Base-by-base conservation (phyloP, 2,797 vertebrate genomes). In the Malacoctenus gilli region DNA sequence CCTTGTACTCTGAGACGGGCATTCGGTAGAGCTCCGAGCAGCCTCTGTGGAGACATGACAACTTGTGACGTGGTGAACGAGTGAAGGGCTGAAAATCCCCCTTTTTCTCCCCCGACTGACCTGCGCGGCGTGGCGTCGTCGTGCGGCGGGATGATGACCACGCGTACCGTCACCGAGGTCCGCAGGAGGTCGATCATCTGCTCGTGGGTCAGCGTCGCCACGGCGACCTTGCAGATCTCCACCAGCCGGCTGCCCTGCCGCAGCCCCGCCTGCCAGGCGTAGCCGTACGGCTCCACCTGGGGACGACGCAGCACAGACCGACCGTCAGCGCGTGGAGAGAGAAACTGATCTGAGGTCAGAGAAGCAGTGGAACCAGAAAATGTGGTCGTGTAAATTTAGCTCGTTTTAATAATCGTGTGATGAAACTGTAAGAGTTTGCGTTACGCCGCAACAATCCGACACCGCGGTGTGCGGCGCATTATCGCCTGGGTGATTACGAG, bases 171-270 rank as follows among this genome's bases (percentile, higher is more conserved):
- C 40, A 99, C 95, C 0, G 97, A 99, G 0, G 97, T 99, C 72
- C 97, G 91, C 70, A 99, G 91, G 56, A 99, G 94, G 59, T 99
- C 97, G 0, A 99, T 99, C 97, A 99, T 99, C 82, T 99, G 97
- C 78, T 99, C 97, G 0, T 99, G 97, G 62, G 95, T 98, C 71
- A 99, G 91, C 0, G 96, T 95, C 40, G 97, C 97, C 22, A 99
- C 97, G 0, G 96, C 94, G 22, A 98, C 96, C 84, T 98, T 99
- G 87, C 97, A 99, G 86, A 99, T 98, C 83, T 99, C 97, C 19
- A 99, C 97, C 83, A 99, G 78, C 4, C 97, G 91, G 86, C 97
- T 99, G 78, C 97, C 97, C 80, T 99, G 97, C 1, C 95, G 89
- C 65, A 99, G 89, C 3, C 97, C 97, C 0, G 97, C 96, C 89